Percentiles rank a stretch among this genome's conserved stretches.
These are phyloP conservation scores for Hirundichthys speculiger DNA, from an alignment of 2,113 vertebrate species.

Conservation along the genomic window DNA sequence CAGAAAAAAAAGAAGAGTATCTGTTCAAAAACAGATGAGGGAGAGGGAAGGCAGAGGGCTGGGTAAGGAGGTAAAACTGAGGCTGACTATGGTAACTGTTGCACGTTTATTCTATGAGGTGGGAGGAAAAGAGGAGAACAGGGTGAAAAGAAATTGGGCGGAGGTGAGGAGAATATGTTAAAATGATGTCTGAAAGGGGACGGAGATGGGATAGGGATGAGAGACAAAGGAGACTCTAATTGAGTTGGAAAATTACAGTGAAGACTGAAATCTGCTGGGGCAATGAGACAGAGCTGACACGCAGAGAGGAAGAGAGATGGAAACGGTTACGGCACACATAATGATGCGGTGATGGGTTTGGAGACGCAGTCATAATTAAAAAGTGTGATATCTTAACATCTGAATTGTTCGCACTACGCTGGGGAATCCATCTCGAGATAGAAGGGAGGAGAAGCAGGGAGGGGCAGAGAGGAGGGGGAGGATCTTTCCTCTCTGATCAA, in stretches of 20 bases:
- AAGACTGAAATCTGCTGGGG: slow-evolving; percentile 10
- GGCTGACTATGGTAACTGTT: slow-evolving; percentile 18
- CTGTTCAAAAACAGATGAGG: slow-evolving; percentile 26
- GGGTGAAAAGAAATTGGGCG: neutral
- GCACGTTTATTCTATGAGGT: slow-evolving; percentile 1
- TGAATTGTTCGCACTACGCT: slow-evolving; percentile 42
- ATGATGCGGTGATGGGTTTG: slow-evolving; percentile 3
- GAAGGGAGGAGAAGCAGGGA: slow-evolving; percentile 1
- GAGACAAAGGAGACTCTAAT: slow-evolving; percentile 35
- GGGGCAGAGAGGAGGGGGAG: slow-evolving; percentile 23
- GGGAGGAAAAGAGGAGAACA: neutral
- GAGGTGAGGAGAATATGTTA: slow-evolving; percentile 25
- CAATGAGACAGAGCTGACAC: neutral
- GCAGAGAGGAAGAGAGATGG: neutral
- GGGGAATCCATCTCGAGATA: slow-evolving; percentile 52
- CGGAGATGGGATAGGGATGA: neutral
- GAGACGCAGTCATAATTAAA: slow-evolving; percentile 59
- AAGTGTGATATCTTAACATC: slow-evolving; percentile 62
- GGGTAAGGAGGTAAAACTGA: slow-evolving; percentile 46
- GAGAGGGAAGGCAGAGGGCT: slow-evolving; percentile 10
- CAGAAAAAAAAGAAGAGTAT: slow-evolving; percentile 26
- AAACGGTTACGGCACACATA: slow-evolving; percentile 10
- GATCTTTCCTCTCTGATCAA: slow-evolving; percentile 65
- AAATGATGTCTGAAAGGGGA: slow-evolving; percentile 14
- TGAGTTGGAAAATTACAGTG: slow-evolving; percentile 32